These are phyloP conservation scores for Dryobates pubescens DNA, from an alignment of 2,797 vertebrate species.

Conservation along the genomic window DNA sequence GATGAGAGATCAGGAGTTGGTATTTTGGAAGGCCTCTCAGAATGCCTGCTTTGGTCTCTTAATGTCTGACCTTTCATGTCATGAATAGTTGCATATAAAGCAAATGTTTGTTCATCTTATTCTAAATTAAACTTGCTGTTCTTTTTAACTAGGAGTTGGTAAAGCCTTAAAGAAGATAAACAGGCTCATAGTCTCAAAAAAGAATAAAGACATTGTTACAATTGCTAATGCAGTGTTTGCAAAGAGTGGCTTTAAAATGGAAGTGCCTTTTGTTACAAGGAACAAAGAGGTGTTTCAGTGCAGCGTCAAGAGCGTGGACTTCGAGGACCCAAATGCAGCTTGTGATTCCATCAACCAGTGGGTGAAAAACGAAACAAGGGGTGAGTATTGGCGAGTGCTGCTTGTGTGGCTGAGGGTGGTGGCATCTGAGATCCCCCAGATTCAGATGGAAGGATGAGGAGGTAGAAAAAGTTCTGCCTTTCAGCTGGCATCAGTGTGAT, in stretches of 20 bases:
- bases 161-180: constrained; percentile 93
- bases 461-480: not conserved
- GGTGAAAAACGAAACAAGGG: constrained; percentile 92
- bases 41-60: not conserved
- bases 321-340: constrained; percentile 80
- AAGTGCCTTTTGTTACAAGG: constrained; percentile 82
- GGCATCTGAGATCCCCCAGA: not conserved
- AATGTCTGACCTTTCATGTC: not conserved
- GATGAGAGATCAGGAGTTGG: not conserved
- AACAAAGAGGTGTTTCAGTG: constrained; percentile 93
- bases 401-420: not conserved
- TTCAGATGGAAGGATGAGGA: not conserved
- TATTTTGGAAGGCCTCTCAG: not conserved
- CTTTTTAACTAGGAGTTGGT: constrained; percentile 84
- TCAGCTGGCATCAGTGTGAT: not conserved
- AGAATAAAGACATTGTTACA: constrained; percentile 88
- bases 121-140: constrained; percentile 51
- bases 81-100: constrained; percentile 9
- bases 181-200: constrained; percentile 88
- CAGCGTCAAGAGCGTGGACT: constrained; percentile 84
- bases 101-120: constrained; percentile 13
- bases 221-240: constrained; percentile 91
- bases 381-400: constrained; percentile 73
- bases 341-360: constrained; percentile 88
- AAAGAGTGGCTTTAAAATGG: constrained; percentile 84